Conservation (phyloP, 2,888 invertebrate species). For the Alcis repandata region DNA sequence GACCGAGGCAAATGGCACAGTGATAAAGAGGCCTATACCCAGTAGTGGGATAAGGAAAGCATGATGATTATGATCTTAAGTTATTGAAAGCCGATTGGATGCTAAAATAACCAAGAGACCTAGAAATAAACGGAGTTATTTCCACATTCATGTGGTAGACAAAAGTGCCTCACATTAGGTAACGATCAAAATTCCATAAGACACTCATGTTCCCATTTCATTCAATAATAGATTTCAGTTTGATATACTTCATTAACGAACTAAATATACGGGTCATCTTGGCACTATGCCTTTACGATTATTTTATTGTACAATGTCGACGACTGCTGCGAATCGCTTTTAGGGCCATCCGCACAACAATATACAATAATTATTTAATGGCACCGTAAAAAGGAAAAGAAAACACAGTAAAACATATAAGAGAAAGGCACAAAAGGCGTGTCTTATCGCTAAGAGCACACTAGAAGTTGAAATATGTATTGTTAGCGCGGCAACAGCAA, state of each 20-base stretch:
- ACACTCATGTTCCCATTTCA: slow-evolving; percentile 5
- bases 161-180: not conserved
- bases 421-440: no score
- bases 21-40: no score
- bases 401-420: no score
- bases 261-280: slow-evolving; percentile 38
- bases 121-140: not conserved
- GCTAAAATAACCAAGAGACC: no score
- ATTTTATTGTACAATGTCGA: slow-evolving; percentile 43
- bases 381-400: not conserved
- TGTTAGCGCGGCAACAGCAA: not conserved
- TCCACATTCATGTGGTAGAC: not conserved
- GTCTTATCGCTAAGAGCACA: no score
- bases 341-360: slow-evolving; percentile 16
- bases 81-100: no score
- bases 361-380: no score
- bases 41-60: no score
- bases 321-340: slow-evolving; percentile 30
- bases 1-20: no score
- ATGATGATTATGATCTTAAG: no score
- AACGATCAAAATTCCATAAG: not conserved
- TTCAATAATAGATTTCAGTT: slow-evolving; percentile 26
- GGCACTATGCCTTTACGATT: slow-evolving; percentile 35
- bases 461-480: no score
- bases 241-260: slow-evolving; percentile 20